Conservation (phyloP, 1,140 invertebrate genomes). For the Lithobius niger region DNA sequence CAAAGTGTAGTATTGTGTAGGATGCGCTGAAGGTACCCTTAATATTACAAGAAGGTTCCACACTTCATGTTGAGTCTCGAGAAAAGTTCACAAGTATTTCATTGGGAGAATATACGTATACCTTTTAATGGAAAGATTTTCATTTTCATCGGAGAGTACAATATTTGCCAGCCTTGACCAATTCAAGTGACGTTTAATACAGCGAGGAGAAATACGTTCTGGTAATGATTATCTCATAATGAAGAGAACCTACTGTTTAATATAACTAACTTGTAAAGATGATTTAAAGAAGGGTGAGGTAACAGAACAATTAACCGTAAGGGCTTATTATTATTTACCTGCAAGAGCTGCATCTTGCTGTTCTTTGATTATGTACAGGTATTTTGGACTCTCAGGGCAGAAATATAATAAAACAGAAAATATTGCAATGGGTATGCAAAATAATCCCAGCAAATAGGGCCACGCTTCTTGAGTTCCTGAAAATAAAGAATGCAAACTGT, state of each 20-base stretch:
- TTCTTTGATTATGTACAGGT: constrained; percentile 53
- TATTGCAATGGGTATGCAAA: constrained; percentile 28
- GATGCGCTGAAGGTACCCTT: too few species aligned
- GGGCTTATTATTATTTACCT: constrained; percentile 35
- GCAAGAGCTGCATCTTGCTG: constrained; percentile 44
- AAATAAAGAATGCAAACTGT: constrained; percentile 19
- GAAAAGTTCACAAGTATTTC: too few species aligned
- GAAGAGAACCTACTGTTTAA: too few species aligned
- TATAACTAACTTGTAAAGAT: neutral
- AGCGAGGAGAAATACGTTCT: too few species aligned
- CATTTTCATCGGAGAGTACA: too few species aligned
- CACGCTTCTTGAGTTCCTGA: constrained; percentile 45
- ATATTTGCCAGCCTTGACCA: too few species aligned
- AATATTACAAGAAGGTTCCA: too few species aligned
- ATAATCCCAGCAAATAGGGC: constrained; percentile 53
- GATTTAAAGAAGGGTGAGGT: constrained; percentile 8
- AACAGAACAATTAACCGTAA: neutral
- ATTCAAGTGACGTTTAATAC: too few species aligned
- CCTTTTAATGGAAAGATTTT: too few species aligned
- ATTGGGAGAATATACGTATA: too few species aligned
- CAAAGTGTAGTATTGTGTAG: too few species aligned
- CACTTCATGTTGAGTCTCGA: too few species aligned
- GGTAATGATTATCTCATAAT: neutral
- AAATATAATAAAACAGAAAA: constrained; percentile 38
- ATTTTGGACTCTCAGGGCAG: constrained; percentile 75